Conservation (phyloP, 2,797 vertebrate genomes). For the Halcyon leucocephala region DNA sequence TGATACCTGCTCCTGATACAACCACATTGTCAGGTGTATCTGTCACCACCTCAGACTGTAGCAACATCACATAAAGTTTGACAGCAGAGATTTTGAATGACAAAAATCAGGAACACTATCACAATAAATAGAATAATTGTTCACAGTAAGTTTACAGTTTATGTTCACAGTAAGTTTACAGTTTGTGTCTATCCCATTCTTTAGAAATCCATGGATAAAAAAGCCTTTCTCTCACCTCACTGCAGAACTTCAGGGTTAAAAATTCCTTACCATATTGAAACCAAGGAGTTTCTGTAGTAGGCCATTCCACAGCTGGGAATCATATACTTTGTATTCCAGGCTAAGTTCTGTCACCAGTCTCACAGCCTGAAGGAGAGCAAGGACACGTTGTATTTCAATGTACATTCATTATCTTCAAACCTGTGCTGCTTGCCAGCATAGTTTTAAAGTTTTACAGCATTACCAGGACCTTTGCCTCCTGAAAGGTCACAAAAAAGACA, state of each 20-base stretch:
- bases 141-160: not conserved
- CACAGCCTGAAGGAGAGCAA: conserved; percentile 83
- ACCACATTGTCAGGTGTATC: not conserved
- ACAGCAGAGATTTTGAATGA: not conserved
- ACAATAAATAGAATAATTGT: not conserved
- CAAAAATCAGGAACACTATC: not conserved
- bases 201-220: not conserved
- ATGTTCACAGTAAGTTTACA: not conserved
- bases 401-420: not conserved
- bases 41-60: not conserved
- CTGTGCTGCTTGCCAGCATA: not conserved
- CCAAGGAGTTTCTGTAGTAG: conserved; percentile 92
- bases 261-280: conserved; percentile 88
- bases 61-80: not conserved
- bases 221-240: not conserved
- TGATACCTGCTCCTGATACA: not conserved
- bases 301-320: conserved; percentile 91
- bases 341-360: conserved; percentile 91
- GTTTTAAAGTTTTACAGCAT: not conserved
- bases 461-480: not conserved
- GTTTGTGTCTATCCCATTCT: not conserved
- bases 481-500: not conserved
- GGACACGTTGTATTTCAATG: not conserved
- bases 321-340: conserved; percentile 91
- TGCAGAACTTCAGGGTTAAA: not conserved